Conservation (phyloP, 1,140 invertebrate genomes). For the Nautilus pompilius region DNA sequence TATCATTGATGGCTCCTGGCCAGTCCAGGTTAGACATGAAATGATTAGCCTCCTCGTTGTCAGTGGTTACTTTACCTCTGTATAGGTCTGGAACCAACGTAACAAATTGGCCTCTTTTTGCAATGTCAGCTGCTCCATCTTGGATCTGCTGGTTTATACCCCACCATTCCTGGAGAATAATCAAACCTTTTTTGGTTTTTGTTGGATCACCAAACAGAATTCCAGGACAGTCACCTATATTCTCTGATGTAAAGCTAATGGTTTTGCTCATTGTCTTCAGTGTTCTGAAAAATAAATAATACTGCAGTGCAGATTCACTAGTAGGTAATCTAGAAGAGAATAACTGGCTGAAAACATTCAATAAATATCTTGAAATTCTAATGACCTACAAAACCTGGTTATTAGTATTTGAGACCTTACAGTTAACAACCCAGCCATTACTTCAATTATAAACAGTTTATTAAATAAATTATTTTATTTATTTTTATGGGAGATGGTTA, state of each 20-base stretch:
- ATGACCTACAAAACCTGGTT: too few species aligned
- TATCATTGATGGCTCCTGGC: slow-evolving; percentile 44
- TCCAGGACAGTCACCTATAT: slow-evolving; percentile 14
- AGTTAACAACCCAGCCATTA: too few species aligned
- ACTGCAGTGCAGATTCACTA: too few species aligned
- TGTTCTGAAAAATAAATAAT: too few species aligned
- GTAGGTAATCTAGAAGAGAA: too few species aligned
- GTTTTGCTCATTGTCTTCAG: slow-evolving; percentile 8
- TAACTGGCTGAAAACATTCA: too few species aligned
- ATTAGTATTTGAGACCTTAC: too few species aligned
- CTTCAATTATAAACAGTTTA: too few species aligned
- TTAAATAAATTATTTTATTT: too few species aligned
- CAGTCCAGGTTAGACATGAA: slow-evolving; percentile 46
- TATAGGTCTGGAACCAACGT: slow-evolving; percentile 48
- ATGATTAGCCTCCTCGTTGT: slow-evolving; percentile 46
- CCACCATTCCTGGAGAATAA: slow-evolving; percentile 47
- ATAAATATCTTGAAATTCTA: too few species aligned
- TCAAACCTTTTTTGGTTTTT: slow-evolving; percentile 1
- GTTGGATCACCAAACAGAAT: slow-evolving; percentile 13
- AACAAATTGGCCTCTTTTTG: slow-evolving; percentile 23
- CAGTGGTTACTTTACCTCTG: slow-evolving; percentile 39
- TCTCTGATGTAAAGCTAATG: slow-evolving; percentile 7
- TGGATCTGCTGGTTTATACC: slow-evolving; percentile 49
- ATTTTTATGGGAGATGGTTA: too few species aligned
- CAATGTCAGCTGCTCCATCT: slow-evolving; percentile 32